Evolutionary conservation across 1,140 invertebrate genomes (phyloP).

Genomic region (Sycobia sp.): DNA sequence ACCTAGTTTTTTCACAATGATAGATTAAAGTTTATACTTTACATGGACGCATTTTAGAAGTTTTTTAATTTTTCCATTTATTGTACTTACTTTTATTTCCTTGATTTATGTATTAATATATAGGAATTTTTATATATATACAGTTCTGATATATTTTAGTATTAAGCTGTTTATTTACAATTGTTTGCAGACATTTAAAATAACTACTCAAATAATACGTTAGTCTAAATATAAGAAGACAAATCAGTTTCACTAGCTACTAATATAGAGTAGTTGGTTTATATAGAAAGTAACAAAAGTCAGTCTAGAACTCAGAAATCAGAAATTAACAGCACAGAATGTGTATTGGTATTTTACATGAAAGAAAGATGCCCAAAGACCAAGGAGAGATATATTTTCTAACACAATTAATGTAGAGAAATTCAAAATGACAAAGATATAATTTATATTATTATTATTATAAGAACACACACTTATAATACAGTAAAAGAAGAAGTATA

Average conservation of each 20-base stretch:
- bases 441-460: too few relatives aligned
- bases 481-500: too few relatives aligned
- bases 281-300: too few relatives aligned
- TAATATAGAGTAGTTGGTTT: slow-evolving; percentile 37
- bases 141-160: background rate
- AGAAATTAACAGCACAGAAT: slow-evolving; percentile 54
- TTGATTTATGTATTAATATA: too few relatives aligned
- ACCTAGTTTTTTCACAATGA: too few relatives aligned
- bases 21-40: too few relatives aligned
- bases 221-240: slow-evolving; percentile 37
- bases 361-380: background rate
- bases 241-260: slow-evolving; percentile 38
- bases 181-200: background rate
- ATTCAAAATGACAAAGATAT: too few relatives aligned
- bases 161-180: slow-evolving; percentile 8
- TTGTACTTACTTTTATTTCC: too few relatives aligned
- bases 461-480: too few relatives aligned
- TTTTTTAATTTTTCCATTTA: too few relatives aligned
- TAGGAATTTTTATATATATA: slow-evolving; percentile 20
- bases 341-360: slow-evolving; percentile 31
- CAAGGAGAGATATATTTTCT: background rate
- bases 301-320: slow-evolving; percentile 42
- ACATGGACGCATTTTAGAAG: too few relatives aligned
- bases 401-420: background rate
- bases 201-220: slow-evolving; percentile 40